Base-by-base conservation (phyloP, 2,888 invertebrate species). In the Acanthosepion lycidas region DNA sequence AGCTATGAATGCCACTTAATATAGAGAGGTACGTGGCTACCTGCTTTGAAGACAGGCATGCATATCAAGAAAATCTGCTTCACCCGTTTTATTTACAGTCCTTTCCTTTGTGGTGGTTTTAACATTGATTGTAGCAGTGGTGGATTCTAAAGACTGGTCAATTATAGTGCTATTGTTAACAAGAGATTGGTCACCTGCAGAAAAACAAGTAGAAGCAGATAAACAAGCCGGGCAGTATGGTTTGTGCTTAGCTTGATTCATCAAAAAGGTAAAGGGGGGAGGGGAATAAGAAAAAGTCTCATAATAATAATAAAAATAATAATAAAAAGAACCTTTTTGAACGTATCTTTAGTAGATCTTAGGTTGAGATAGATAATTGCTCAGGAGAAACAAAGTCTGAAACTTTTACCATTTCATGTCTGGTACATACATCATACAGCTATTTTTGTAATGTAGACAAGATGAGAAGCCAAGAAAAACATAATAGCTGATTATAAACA, bases 11-110 rank as follows among this genome's bases (percentile, higher is more conserved):
- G 78, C 78, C 78, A 78, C 33, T 33, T 15, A 12, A 33, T 23
- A 23, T 23, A 59, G 59, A 59, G 59, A 59, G 59, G 23, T n/a
- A 12, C 5, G n/a, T 78, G 78, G 78, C 78, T 78, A 78, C 78
- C 78, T 78, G 78, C 78, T 78, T n/a, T n/a, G 78, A 78, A 78
- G 23, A 78, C 78, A 78, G 78, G 78, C 78, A 78, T 78, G 78
- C 78, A 78, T 33, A 78, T 8, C 78, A 78, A 78, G n/a, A 78
- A 78, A 78, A 78, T 33, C n/a, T n/a, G 78, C 78, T 78, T 78
- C 78, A 78, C 78, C 78, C n/a, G 5, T 78, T 78, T 20, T 59
- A 20, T 3, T 59, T 28, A 28, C 28, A n/a, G 33, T 78, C 78
- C 78, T 78, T 78, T n/a, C 78, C 78, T 78, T 78, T 78, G 78